phyloP scores from a whole-genome alignment of 1,140 invertebrate species.

The Drosophila setifemur region DNA sequence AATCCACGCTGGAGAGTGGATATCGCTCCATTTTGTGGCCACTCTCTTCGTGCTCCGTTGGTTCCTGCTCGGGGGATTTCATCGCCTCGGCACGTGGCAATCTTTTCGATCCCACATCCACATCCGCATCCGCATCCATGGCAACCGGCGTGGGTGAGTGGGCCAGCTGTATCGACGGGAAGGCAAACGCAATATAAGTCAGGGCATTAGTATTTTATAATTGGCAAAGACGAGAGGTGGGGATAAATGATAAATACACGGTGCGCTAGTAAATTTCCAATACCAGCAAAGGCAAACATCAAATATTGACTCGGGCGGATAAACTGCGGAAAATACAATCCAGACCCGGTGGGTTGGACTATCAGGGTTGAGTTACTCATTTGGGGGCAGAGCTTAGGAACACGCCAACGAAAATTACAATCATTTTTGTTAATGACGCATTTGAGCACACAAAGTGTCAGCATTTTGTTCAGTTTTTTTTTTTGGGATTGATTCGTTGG shows the following conservation, averaged over 20 bases:
- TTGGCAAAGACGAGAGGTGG: slow-evolving; percentile 7
- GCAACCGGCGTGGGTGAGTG: not conserved
- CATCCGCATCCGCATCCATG: not conserved
- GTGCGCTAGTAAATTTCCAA: slow-evolving; percentile 22
- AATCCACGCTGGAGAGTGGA: slow-evolving; percentile 92
- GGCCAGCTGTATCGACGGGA: slow-evolving; percentile 24
- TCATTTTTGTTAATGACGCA: slow-evolving; percentile 40
- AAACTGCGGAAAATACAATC: slow-evolving; percentile 19
- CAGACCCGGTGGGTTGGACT: slow-evolving; percentile 13
- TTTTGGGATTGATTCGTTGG: slow-evolving; percentile 2
- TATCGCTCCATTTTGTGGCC: slow-evolving; percentile 83
- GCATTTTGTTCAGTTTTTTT: slow-evolving; percentile 4
- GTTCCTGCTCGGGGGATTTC: slow-evolving; percentile 2
- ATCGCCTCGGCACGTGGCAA: slow-evolving; percentile 35
- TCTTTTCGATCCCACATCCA: not conserved
- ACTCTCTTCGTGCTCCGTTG: slow-evolving; percentile 19
- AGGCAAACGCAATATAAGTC: slow-evolving; percentile 14
- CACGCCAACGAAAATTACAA: slow-evolving; percentile 48
- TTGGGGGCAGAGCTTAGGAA: not conserved
- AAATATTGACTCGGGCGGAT: slow-evolving; percentile 27
- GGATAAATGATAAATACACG: slow-evolving; percentile 12
- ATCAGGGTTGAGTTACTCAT: slow-evolving; percentile 12
- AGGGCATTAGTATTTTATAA: slow-evolving; percentile 35
- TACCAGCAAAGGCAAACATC: slow-evolving; percentile 20
- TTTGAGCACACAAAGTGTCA: slow-evolving; percentile 6